Base-by-base conservation (phyloP, 2,113 vertebrate genomes). In the Notiomystis cincta region DNA sequence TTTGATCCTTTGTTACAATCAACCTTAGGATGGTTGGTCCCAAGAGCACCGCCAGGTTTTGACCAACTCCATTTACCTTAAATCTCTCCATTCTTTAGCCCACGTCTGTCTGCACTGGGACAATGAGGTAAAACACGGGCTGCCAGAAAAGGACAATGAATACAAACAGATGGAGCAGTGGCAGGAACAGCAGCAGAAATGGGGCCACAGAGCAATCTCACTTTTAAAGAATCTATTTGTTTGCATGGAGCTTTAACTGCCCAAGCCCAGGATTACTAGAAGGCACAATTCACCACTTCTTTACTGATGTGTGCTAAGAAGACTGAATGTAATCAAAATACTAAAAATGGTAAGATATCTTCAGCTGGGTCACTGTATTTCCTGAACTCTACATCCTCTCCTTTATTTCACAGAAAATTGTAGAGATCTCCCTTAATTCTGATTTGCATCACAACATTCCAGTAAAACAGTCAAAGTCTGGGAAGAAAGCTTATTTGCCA, bases 1-100 rank as follows among this genome's bases (percentile, higher is more conserved):
- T 22, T 67, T 64, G 27, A 25, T 78, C 7, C 0, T 27, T 66
- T 58, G 17, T 66, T 93, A 42, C 61, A 23, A 7, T 22, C 5
- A 0, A 28, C 42, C 13, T 48, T 33, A 57, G 7, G 19, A 62
- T 44, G 53, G 51, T 50, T 0, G 0, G 13, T 77, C 42, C 15
- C 54, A 45, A 9, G 53, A 81, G 56, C n/a, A 40, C 21, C 2
- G 3, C 7, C 38, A 60, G 16, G 14, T 88, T 78, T 66, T 79
- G 33, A 84, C 38, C n/a, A 75, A 44, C 17, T 80, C 50, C 12
- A 25, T 94, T 78, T 51, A 40, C 30, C 42, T 70, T 84, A 70
- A 83, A 70, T 13, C 13, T 81, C 35, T 13, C 10, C 0, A 1
- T 56, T 84, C 78, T 25, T 87, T 56, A 78, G 24, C 18, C 18